These are phyloP conservation scores for Drosophila mayaguana DNA, from an alignment of 2,888 invertebrate genomes.

Conservation along the genomic window DNA sequence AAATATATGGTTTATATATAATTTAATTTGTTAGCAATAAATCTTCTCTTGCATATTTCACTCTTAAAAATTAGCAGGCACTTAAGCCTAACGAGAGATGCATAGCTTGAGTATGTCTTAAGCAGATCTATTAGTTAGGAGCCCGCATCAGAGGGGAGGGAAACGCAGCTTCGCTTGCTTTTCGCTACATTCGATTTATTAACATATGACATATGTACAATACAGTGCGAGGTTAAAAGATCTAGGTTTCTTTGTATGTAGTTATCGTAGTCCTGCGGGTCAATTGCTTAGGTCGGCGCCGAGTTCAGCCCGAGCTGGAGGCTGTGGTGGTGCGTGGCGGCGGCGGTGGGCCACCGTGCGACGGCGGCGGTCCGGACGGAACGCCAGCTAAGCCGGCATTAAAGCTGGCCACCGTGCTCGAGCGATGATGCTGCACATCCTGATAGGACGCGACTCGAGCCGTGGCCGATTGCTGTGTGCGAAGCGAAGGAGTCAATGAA, in stretches of 20 bases:
- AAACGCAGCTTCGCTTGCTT: background rate
- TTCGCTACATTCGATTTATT: constrained; percentile 37
- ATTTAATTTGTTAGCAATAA: no score
- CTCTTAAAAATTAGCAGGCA: no score
- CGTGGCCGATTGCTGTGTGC: constrained; percentile 25
- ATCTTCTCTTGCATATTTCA: no score
- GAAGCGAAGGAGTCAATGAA: background rate
- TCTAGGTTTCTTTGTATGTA: background rate
- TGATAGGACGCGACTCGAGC: constrained; percentile 12
- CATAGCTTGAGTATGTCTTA: no score
- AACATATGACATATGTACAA: background rate
- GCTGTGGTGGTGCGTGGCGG: constrained; percentile 41
- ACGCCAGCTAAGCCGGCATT: constrained; percentile 26
- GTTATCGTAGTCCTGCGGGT: constrained; percentile 4
- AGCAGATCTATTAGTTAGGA: no score
- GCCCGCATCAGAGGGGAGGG: no score
- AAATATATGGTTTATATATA: no score
- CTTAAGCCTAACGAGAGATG: no score
- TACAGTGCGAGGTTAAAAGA: constrained; percentile 24
- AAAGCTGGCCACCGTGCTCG: constrained; percentile 20
- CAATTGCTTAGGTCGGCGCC: background rate
- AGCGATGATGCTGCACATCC: constrained; percentile 25
- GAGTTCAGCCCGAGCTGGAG: constrained; percentile 26
- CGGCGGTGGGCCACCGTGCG: constrained; percentile 38
- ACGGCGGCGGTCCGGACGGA: constrained; percentile 42